Conservation (phyloP, 1,140 invertebrate species). For the Eciton burchellii region DNA sequence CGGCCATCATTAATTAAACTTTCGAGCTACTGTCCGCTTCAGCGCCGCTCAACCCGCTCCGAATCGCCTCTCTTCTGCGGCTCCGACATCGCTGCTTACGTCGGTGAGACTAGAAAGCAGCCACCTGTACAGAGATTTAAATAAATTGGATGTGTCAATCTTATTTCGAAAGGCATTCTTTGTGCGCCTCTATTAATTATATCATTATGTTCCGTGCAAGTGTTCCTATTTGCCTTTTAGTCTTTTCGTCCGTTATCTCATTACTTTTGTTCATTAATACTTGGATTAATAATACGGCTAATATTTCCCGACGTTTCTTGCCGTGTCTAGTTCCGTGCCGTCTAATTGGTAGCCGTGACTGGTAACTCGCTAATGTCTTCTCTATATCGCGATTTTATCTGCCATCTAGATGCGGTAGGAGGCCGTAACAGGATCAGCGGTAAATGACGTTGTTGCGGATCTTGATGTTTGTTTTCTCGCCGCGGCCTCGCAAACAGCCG, state of each 20-base stretch:
- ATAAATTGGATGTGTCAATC: conserved; percentile 3
- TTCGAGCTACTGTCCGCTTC: conserved; percentile 69
- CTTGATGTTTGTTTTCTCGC: conserved; percentile 44
- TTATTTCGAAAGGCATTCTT: not conserved
- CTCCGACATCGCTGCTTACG: not conserved
- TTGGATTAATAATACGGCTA: not conserved
- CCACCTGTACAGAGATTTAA: not conserved
- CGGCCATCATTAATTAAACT: conserved; percentile 75
- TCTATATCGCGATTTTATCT: not conserved
- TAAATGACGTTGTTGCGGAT: conserved; percentile 5
- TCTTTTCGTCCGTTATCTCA: not conserved
- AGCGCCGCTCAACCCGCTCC: conserved; percentile 63
- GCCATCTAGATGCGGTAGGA: not conserved
- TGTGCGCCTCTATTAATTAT: not conserved
- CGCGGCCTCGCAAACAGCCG: conserved; percentile 27
- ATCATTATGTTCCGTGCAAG: not conserved
- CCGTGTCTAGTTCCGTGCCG: not conserved
- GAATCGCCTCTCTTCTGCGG: not conserved
- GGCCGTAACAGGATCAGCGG: not conserved
- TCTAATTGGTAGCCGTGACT: not conserved
- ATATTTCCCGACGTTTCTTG: not conserved
- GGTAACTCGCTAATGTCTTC: not conserved
- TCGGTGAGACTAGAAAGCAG: conserved; percentile 27
- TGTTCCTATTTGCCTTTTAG: not conserved
- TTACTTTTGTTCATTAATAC: not conserved